Percentiles rank a stretch among this genome's conserved stretches.
Conservation (phyloP, 2,113 vertebrate species). For the western clawed frog (Xenopus tropicalis) region DNA sequence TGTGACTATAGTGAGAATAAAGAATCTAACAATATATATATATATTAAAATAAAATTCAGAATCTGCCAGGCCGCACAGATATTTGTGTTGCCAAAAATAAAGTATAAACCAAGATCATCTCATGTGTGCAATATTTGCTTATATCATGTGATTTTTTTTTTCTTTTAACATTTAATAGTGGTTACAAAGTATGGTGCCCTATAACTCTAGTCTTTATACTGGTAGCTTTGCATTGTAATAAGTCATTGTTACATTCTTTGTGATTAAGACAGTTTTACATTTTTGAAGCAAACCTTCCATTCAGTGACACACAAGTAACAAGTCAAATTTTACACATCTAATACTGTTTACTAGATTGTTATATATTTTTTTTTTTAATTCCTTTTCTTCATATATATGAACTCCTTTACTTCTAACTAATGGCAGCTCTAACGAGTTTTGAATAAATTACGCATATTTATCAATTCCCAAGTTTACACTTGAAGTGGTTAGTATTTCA, state of each 20-base stretch:
- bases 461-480: too few relatives aligned
- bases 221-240: not conserved
- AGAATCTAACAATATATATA: not conserved
- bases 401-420: not conserved
- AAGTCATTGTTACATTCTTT: not conserved
- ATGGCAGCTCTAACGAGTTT: too few relatives aligned
- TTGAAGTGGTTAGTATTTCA: not conserved
- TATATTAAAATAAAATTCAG: not conserved
- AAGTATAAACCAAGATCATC: conserved; percentile 41
- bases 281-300: not conserved
- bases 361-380: not conserved
- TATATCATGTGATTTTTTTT: conserved; percentile 29
- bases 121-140: conserved; percentile 51
- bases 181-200: not conserved
- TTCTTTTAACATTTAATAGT: too few relatives aligned
- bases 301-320: not conserved
- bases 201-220: not conserved
- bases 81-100: conserved; percentile 52
- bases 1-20: not conserved
- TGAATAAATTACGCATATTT: too few relatives aligned
- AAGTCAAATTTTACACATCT: not conserved
- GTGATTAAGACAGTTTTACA: not conserved
- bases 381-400: not conserved
- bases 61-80: conserved; percentile 25
- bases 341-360: not conserved